phyloP scores from a whole-genome alignment of 2,797 vertebrate species.

The Spinibarbus caldwelli region DNA sequence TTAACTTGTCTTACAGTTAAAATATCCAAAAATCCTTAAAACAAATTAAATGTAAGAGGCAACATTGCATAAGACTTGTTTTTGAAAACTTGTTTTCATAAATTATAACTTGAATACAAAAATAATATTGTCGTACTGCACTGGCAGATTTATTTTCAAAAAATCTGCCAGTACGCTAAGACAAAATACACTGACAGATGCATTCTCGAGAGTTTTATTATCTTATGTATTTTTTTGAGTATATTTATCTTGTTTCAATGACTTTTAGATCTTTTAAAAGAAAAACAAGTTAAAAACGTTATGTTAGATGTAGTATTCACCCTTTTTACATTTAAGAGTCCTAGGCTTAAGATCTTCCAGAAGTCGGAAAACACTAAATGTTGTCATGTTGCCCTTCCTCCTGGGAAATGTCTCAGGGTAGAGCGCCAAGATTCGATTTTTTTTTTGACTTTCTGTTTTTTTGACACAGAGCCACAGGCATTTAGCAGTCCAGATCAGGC shows the following conservation, averaged over 20 bases:
- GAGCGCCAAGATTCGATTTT: not conserved
- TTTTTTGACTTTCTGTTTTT: not conserved
- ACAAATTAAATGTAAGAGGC: too few species aligned
- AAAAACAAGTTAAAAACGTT: not conserved
- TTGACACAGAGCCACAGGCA: conserved; percentile 40
- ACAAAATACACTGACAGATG: not conserved
- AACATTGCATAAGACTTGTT: too few species aligned
- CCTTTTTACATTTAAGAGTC: not conserved
- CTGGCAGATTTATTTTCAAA: not conserved
- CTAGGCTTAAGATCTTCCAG: not conserved
- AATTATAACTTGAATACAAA: too few species aligned
- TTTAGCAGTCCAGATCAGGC: conserved; percentile 44
- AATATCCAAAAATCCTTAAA: not conserved
- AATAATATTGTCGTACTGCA: not conserved
- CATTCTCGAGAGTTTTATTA: not conserved
- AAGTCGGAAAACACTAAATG: conserved; percentile 14
- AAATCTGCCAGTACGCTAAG: too few species aligned
- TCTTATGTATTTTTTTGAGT: not conserved
- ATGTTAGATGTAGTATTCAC: not conserved
- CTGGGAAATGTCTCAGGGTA: conserved; percentile 5
- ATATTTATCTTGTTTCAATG: not conserved
- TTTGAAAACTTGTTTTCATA: too few species aligned
- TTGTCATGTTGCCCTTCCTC: conserved; percentile 20
- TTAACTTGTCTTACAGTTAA: not conserved
- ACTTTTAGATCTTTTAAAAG: not conserved